Base-by-base conservation (phyloP, 2,113 vertebrate species). In the Hippocampus barbouri region DNA sequence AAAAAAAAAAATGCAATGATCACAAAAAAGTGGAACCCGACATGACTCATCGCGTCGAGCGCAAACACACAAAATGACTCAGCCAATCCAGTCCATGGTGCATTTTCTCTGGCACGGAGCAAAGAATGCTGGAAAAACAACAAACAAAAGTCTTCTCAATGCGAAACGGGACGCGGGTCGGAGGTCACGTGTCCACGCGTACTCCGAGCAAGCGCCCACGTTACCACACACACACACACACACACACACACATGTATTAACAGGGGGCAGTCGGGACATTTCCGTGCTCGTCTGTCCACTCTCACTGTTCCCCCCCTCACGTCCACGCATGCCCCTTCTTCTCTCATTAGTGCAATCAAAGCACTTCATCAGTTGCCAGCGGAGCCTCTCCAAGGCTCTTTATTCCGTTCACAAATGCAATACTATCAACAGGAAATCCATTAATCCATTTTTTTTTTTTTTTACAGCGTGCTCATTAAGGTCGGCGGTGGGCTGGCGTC, bases 331-430 rank as follows among this genome's bases (percentile, higher is more conserved):
- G 34, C 34, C 34, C 8, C 47, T 1, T 47, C 27, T 5, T 23
- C 40, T 61, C 71, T 81, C 78, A 83, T 89, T 87, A 89, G 75
- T 56, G 66, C 14, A 76, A 75, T 75, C 71, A 69, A 78, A 83
- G 81, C 0, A 25, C 60, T 75, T 85, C 79, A 75, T 85, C 70
- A 76, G 68, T 7, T 75, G 83, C 80, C 75, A 77, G 27, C 68
- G 3, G 53, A 38, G 69, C n/a, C n/a, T 56, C 60, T 75, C 2
- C 16, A 20, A 73, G 45, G 75, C 67, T 67, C 71, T 79, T 82
- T 71, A 77, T 79, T 60, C 73, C 10, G 30, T 56, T 14, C 68
- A 65, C 45, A 40, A 59, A 64, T 27, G 27, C 71, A 71, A 68
- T 64, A 57, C 34, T 25, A 5, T 43, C 1, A 21, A 18, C 6